phyloP scores from a whole-genome alignment of 2,888 invertebrate genomes.

The Hyposoter dolosus region DNA sequence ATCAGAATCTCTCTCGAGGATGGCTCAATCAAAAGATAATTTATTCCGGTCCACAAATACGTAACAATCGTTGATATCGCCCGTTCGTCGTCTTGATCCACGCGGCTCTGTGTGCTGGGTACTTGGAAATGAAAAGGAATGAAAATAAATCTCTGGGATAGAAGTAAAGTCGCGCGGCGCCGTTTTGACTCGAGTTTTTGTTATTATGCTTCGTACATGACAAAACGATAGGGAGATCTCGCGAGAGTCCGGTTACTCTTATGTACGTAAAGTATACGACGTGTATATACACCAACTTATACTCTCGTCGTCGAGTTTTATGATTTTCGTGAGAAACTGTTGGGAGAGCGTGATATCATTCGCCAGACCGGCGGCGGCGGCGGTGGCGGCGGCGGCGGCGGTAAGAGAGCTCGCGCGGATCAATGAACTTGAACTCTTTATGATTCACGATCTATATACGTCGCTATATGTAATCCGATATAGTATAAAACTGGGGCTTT shows the following conservation, averaged over 20 bases:
- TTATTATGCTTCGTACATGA: constrained; percentile 62
- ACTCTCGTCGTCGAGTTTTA: constrained; percentile 63
- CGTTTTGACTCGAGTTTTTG: constrained; percentile 62
- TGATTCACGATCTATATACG: constrained; percentile 54
- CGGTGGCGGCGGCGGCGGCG: constrained; percentile 57
- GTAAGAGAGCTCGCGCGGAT: constrained; percentile 54
- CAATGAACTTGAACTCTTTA: constrained; percentile 72
- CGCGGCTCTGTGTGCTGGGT: not conserved
- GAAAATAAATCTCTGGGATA: constrained; percentile 59
- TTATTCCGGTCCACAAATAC: not conserved
- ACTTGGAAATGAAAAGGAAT: constrained; percentile 47
- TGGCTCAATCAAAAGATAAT: not conserved
- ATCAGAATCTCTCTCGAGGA: not conserved
- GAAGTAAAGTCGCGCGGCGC: constrained; percentile 57
- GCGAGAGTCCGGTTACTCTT: constrained; percentile 23
- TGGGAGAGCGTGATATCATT: constrained; percentile 63
- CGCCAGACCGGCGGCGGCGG: constrained; percentile 52
- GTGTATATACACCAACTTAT: constrained; percentile 11
- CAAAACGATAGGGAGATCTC: constrained; percentile 33
- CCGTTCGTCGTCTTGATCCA: constrained; percentile 10
- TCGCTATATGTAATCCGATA: constrained; percentile 20
- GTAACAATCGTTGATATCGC: constrained; percentile 16
- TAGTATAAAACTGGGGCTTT: not conserved
- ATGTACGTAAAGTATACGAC: constrained; percentile 30
- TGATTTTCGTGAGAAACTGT: constrained; percentile 72